phyloP scores from a whole-genome alignment of 2,888 invertebrate species.

The Erynnis tages region DNA sequence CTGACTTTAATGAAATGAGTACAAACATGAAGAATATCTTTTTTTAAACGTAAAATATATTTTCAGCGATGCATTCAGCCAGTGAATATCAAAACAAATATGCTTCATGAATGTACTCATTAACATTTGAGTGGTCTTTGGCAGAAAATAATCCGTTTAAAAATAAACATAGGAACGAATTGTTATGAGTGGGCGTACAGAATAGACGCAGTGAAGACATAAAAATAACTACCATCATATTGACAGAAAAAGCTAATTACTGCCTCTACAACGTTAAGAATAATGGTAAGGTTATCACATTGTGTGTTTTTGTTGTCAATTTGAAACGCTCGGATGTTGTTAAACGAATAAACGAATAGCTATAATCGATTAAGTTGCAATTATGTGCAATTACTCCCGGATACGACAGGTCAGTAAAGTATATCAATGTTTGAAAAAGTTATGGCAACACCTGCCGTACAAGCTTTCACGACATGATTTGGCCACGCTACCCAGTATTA shows the following conservation, averaged over 20 bases:
- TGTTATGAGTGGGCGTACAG: slow-evolving; percentile 11
- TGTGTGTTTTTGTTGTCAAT: slow-evolving; percentile 7
- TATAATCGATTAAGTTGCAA: slow-evolving; percentile 25
- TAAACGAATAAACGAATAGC: slow-evolving; percentile 18
- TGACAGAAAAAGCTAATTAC: slow-evolving; percentile 14
- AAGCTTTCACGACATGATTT: neutral
- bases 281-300: slow-evolving; percentile 5
- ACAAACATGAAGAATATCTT: too few species aligned
- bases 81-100: too few species aligned
- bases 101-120: slow-evolving; percentile 1
- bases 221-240: slow-evolving; percentile 15
- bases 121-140: slow-evolving; percentile 10
- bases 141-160: slow-evolving; percentile 9
- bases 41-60: too few species aligned
- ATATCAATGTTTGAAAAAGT: slow-evolving; percentile 16
- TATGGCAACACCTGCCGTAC: slow-evolving; percentile 24
- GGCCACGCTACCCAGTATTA: too few species aligned
- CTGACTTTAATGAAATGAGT: too few species aligned
- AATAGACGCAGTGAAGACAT: slow-evolving; percentile 16
- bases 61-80: too few species aligned
- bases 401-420: slow-evolving; percentile 14
- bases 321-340: slow-evolving; percentile 7
- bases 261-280: slow-evolving; percentile 3
- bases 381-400: slow-evolving; percentile 20
- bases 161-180: slow-evolving; percentile 12